Evolutionary conservation across 2,113 vertebrate species (phyloP), one percentile per base, ranked within the genome.

Genomic region (Buteo buteo): DNA sequence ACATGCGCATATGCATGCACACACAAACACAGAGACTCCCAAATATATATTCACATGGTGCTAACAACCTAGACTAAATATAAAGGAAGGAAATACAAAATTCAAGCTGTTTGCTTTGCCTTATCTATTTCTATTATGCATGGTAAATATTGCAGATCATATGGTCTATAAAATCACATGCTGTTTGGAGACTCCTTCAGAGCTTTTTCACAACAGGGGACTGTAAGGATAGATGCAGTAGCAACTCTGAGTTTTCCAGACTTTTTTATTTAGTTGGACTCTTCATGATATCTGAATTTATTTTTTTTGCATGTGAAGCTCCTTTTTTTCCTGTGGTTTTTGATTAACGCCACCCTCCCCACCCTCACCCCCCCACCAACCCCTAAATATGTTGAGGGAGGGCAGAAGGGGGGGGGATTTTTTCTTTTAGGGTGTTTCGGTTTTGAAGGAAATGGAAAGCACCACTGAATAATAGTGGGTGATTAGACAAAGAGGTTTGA

Each of bases 111-210:
- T 96, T 92, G 91, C 95, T 97, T 94, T 95, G 86, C 92, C 92
- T 96, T 96, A 94, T 97, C 92, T 96, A 6, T 94, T 96, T 95
- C 93, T 70, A 96, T 97, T 94, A 94, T 95, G 96, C 86, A 94
- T 97, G 88, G 91, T 92, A 97, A 96, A 96, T 96, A 95, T 84
- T 96, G 88, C 96, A 96, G 93, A 96, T 97, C 94, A 96, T 94
- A 94, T 94, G 95, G 96, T 88, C 96, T 79, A 49, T 78, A 84
- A 96, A 96, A 95, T 72, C 58, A 4, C 95, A 88, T 24, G 80
- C 94, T 95, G 95, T 40, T 96, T 93, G 88, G 92, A 94, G 88
- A 18, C 80, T 92, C 58, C 76, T 92, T 78, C 94, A 67, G 90
- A 96, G 94, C 55, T 95, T 76, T 89, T 47, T 91, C 94, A 45